Evolutionary conservation across 2,113 vertebrate species (phyloP).

Genomic region (Diadophis punctatus): DNA sequence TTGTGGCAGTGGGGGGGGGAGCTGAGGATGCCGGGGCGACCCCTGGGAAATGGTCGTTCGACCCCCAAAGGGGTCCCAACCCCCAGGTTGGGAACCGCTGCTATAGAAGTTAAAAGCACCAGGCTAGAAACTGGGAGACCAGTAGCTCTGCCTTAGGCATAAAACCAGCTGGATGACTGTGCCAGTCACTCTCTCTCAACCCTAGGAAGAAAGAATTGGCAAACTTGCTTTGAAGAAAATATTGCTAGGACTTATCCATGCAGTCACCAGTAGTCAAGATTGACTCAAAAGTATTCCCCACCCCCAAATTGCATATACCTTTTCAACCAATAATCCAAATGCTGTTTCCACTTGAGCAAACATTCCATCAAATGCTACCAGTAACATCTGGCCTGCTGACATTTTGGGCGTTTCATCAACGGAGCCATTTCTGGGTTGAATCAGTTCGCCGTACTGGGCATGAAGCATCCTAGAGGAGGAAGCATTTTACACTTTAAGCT

Average conservation of each 20-base stretch:
- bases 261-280: not conserved
- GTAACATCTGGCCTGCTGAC: slow-evolving; percentile 96
- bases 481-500: not conserved
- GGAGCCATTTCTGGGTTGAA: slow-evolving; percentile 87
- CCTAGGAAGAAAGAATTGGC: not conserved
- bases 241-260: not conserved
- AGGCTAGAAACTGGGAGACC: not conserved
- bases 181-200: not conserved
- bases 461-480: slow-evolving; percentile 79
- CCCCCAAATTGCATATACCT: slow-evolving; percentile 71
- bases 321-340: slow-evolving; percentile 91
- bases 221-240: not conserved
- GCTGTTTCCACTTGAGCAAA: slow-evolving; percentile 96
- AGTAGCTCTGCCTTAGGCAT: not conserved
- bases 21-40: too few relatives aligned
- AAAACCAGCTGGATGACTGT: not conserved
- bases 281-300: not conserved
- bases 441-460: slow-evolving; percentile 92
- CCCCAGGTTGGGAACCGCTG: too few relatives aligned
- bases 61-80: too few relatives aligned
- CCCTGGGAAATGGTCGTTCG: too few relatives aligned
- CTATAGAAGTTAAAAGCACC: not conserved
- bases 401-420: slow-evolving; percentile 96
- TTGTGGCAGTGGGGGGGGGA: too few relatives aligned
- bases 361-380: slow-evolving; percentile 98